phyloP scores from a whole-genome alignment of 1,140 invertebrate species.

The Chlorops oryzae region DNA sequence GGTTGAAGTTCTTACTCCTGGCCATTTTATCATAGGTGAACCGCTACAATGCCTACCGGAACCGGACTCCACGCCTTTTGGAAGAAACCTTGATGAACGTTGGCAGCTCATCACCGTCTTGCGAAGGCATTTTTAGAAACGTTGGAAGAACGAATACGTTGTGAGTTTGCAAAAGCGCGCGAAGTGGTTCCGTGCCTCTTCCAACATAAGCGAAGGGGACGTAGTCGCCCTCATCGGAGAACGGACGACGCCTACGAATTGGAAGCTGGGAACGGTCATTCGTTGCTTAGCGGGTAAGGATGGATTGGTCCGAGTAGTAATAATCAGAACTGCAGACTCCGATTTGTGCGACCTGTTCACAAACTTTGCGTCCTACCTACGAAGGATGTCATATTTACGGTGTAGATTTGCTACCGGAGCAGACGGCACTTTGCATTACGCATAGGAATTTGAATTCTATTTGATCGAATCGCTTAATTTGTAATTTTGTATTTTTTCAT shows the following conservation, averaged over 20 bases:
- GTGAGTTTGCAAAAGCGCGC: constrained; percentile 20
- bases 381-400: no score
- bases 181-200: constrained; percentile 17
- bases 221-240: background rate
- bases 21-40: constrained; percentile 43
- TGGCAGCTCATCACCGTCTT: constrained; percentile 21
- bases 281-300: background rate
- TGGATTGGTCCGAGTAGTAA: no score
- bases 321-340: no score
- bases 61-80: background rate
- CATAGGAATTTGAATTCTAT: no score
- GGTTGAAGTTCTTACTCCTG: constrained; percentile 27
- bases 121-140: constrained; percentile 36
- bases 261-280: constrained; percentile 1
- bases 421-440: no score
- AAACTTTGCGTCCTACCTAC: no score
- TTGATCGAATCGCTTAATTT: no score
- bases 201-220: no score
- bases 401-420: no score
- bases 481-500: no score
- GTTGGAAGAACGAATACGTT: constrained; percentile 41
- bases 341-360: no score
- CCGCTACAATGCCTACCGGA: constrained; percentile 18
- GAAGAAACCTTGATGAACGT: background rate
- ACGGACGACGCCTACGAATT: background rate